Percentiles rank a stretch among this genome's conserved stretches.
phyloP scores from a whole-genome alignment of 2,113 vertebrate genomes.

The Argyrosomus japonicus region DNA sequence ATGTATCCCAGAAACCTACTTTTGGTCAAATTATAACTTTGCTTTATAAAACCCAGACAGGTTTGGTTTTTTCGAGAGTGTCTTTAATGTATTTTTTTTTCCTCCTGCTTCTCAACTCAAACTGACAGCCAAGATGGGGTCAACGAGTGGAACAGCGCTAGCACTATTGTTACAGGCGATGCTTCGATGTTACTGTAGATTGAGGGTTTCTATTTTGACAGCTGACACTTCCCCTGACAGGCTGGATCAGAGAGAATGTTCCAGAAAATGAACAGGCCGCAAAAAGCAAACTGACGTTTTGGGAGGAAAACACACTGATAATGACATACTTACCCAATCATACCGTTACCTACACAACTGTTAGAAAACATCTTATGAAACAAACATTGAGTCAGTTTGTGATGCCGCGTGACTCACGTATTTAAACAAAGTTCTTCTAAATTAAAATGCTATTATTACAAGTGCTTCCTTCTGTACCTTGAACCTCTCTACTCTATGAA shows the following conservation, averaged over 20 bases:
- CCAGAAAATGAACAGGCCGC: slow-evolving; percentile 50
- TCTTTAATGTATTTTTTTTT: slow-evolving; percentile 40
- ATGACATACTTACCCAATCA: slow-evolving; percentile 34
- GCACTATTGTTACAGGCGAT: slow-evolving; percentile 60
- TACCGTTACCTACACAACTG: slow-evolving; percentile 4
- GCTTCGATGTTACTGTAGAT: slow-evolving; percentile 67
- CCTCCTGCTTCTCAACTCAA: slow-evolving; percentile 30
- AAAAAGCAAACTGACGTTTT: slow-evolving; percentile 43
- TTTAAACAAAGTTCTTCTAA: not conserved
- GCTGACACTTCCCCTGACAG: slow-evolving; percentile 61
- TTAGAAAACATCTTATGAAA: not conserved
- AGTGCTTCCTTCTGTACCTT: not conserved
- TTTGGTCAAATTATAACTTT: slow-evolving; percentile 65
- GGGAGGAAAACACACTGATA: slow-evolving; percentile 32
- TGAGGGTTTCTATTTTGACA: slow-evolving; percentile 75
- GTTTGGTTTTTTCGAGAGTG: slow-evolving; percentile 15
- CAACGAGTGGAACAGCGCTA: slow-evolving; percentile 54
- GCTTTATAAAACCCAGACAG: slow-evolving; percentile 37
- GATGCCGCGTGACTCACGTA: not conserved
- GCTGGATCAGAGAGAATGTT: slow-evolving; percentile 62
- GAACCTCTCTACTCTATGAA: not conserved
- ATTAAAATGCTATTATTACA: slow-evolving; percentile 2
- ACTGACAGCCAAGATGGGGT: slow-evolving; percentile 69
- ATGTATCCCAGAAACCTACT: slow-evolving; percentile 72
- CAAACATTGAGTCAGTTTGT: slow-evolving; percentile 13